A percentile compares a stretch with the other conserved stretches of the same genome.
These are phyloP conservation scores for Mugil cephalus DNA, from an alignment of 2,113 vertebrate species.

Conservation along the genomic window DNA sequence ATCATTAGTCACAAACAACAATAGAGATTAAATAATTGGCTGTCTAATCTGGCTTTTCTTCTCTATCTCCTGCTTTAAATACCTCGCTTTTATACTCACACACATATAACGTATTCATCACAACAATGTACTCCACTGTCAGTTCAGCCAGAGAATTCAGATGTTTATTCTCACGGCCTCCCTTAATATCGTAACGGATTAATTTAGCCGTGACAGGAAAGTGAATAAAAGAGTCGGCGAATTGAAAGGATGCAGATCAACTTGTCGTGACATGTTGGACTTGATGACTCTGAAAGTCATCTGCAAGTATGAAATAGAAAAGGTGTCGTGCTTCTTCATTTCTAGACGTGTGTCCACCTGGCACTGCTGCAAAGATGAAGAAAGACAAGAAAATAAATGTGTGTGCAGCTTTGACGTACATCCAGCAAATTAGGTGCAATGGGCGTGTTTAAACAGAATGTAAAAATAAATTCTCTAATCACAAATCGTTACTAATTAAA, in stretches of 20 bases:
- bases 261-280: constrained; percentile 23
- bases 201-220: constrained; percentile 22
- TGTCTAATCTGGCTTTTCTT: constrained; percentile 58
- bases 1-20: constrained; percentile 73
- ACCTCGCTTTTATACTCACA: constrained; percentile 16
- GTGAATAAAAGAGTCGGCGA: constrained; percentile 23
- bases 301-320: background rate
- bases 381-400: background rate
- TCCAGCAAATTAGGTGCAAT: too few relatives aligned
- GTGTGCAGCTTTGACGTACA: background rate
- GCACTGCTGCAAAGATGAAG: background rate
- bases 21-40: constrained; percentile 65
- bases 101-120: constrained; percentile 43
- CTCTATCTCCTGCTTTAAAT: constrained; percentile 18
- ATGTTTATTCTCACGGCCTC: constrained; percentile 36
- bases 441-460: background rate
- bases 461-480: background rate
- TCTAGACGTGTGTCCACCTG: background rate
- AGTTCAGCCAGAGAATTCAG: constrained; percentile 35
- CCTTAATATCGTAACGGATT: constrained; percentile 12
- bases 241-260: constrained; percentile 41
- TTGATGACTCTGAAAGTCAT: constrained; percentile 21
- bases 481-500: background rate
- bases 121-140: constrained; percentile 31
- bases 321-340: constrained; percentile 2